Evolutionary conservation across 2,113 vertebrate species (phyloP).

Genomic region (Callithrix jacchus): DNA sequence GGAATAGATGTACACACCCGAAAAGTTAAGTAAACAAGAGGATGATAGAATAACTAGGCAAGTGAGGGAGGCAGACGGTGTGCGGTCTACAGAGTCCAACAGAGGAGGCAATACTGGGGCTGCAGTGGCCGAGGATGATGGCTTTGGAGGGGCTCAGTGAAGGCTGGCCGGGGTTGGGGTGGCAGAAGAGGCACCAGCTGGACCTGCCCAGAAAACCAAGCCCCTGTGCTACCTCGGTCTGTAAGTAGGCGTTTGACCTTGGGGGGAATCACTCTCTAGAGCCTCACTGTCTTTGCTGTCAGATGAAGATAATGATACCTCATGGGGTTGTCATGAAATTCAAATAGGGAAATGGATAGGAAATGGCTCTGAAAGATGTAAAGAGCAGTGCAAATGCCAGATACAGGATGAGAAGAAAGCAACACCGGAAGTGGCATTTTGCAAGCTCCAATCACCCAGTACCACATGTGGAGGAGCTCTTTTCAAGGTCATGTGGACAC

Average conservation of each 20-base stretch:
- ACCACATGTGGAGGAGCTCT: neutral
- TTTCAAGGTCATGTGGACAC: neutral
- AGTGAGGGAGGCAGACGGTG: neutral
- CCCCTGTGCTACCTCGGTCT: neutral
- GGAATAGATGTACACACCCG: constrained; percentile 56
- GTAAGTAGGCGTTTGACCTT: neutral
- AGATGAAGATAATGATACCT: neutral
- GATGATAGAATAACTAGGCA: constrained; percentile 52
- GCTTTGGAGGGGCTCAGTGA: neutral
- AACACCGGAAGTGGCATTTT: neutral
- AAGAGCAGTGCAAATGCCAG: neutral
- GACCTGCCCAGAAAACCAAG: neutral
- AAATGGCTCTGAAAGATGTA: neutral
- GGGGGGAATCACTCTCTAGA: neutral
- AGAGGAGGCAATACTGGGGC: neutral
- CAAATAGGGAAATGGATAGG: neutral
- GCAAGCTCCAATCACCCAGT: neutral
- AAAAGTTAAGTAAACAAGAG: constrained; percentile 67
- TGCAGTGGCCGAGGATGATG: neutral
- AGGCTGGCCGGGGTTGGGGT: neutral
- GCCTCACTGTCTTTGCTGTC: neutral
- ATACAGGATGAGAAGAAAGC: neutral
- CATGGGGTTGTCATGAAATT: neutral
- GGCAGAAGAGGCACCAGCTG: neutral
- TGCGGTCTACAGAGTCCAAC: neutral